Evolutionary conservation across 1,140 invertebrate genomes (phyloP).

Genomic region (Homarus americanus): DNA sequence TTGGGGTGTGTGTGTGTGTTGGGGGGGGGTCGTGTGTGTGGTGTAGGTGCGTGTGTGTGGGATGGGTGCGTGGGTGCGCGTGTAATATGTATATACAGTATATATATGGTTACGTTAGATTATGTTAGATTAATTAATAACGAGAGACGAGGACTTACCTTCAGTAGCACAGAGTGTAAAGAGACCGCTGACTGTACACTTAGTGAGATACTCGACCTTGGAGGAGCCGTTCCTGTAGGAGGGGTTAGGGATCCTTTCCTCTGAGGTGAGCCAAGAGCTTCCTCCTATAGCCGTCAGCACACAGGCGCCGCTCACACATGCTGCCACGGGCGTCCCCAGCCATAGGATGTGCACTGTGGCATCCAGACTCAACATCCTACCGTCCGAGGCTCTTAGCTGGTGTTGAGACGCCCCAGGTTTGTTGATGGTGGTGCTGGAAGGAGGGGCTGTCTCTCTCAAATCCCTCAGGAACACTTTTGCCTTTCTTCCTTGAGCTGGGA

Average conservation of each 20-base stretch:
- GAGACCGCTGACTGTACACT: conserved; percentile 40
- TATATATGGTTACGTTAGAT: neutral
- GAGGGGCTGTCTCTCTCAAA: neutral
- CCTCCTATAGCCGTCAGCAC: conserved; percentile 35
- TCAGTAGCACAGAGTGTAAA: conserved; percentile 60
- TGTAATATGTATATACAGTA: too few species aligned
- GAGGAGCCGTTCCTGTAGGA: conserved; percentile 63
- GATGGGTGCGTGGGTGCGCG: too few species aligned
- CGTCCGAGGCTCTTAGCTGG: neutral
- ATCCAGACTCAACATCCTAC: conserved; percentile 30
- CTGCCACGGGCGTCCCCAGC: conserved; percentile 44
- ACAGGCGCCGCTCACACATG: conserved; percentile 33
- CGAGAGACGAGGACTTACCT: conserved; percentile 6
- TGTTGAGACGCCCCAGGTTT: neutral
- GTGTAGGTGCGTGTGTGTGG: neutral
- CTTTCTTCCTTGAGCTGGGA: neutral
- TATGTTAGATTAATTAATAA: neutral
- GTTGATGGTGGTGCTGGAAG: too few species aligned
- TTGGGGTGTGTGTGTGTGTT: too few species aligned
- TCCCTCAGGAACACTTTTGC: neutral
- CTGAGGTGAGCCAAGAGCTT: conserved; percentile 24
- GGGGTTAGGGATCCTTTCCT: conserved; percentile 42
- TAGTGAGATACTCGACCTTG: conserved; percentile 48
- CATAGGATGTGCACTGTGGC: conserved; percentile 37
- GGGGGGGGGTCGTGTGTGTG: too few species aligned